A percentile compares a stretch with the other conserved stretches of the same genome.
Evolutionary conservation across 2,113 vertebrate species (phyloP).

Genomic region (Cheirogaleus medius): DNA sequence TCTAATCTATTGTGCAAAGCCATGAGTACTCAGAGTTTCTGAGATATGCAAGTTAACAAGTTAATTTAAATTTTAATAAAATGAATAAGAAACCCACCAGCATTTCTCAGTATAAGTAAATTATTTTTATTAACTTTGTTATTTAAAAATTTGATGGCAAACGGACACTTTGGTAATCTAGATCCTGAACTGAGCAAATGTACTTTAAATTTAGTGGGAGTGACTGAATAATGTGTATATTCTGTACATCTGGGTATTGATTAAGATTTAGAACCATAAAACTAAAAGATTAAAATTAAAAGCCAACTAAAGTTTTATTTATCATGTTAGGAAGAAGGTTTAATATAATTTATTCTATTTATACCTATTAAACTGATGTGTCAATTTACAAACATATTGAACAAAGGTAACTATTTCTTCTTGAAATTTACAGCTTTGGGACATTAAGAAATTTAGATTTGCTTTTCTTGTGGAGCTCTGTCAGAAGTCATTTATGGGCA

Average conservation of each 20-base stretch:
- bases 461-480: conserved; percentile 28
- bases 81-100: neutral
- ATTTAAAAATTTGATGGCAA: neutral
- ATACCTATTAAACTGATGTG: neutral
- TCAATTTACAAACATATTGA: conserved; percentile 2
- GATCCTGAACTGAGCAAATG: neutral
- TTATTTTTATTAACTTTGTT: neutral
- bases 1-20: neutral
- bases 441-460: conserved; percentile 37
- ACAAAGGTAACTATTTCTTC: neutral
- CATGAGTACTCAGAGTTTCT: neutral
- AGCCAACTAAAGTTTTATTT: neutral
- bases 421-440: neutral
- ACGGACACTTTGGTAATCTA: neutral
- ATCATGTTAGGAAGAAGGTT: neutral
- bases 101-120: neutral
- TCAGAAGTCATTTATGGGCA: conserved; percentile 63
- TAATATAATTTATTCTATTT: neutral
- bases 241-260: neutral
- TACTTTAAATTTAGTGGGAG: neutral
- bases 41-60: neutral
- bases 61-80: neutral
- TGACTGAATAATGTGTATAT: neutral
- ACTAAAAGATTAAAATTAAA: conserved; percentile 33
- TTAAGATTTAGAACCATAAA: neutral